These are phyloP conservation scores for Anser brachyrhynchus DNA, from an alignment of 2,113 vertebrate species.

Conservation along the genomic window DNA sequence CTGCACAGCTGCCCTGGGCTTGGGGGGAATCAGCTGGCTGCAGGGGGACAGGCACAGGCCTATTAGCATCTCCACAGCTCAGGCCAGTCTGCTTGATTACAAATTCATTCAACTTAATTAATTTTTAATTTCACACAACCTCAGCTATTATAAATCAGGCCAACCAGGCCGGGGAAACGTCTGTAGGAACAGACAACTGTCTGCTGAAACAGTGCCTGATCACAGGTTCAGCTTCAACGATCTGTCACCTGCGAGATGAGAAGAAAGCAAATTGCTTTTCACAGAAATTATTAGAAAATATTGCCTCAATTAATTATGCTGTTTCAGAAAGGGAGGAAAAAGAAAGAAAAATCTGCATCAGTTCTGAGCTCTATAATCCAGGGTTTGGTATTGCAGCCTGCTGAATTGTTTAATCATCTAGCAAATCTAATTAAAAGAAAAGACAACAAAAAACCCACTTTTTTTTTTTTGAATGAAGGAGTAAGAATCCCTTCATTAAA, in stretches of 20 bases:
- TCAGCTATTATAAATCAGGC: constrained; percentile 78
- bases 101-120: constrained; percentile 79
- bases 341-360: background rate
- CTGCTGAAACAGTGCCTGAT: constrained; percentile 38
- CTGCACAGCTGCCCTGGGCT: constrained; percentile 20
- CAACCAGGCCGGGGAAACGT: constrained; percentile 27
- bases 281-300: constrained; percentile 66
- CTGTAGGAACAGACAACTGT: constrained; percentile 65
- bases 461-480: background rate
- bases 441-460: no score
- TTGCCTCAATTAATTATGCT: constrained; percentile 66
- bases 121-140: constrained; percentile 80
- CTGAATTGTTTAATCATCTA: background rate
- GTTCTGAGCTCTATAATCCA: background rate
- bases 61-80: constrained; percentile 68
- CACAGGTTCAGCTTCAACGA: constrained; percentile 60
- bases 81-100: constrained; percentile 66
- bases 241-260: constrained; percentile 68
- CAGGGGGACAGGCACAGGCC: constrained; percentile 31
- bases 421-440: background rate
- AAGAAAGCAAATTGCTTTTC: constrained; percentile 64
- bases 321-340: constrained; percentile 43
- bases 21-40: constrained; percentile 51
- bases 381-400: background rate
- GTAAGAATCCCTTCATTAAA: background rate